Conservation (phyloP, 2,888 invertebrate genomes). For the Pristionchus maxplancki region DNA sequence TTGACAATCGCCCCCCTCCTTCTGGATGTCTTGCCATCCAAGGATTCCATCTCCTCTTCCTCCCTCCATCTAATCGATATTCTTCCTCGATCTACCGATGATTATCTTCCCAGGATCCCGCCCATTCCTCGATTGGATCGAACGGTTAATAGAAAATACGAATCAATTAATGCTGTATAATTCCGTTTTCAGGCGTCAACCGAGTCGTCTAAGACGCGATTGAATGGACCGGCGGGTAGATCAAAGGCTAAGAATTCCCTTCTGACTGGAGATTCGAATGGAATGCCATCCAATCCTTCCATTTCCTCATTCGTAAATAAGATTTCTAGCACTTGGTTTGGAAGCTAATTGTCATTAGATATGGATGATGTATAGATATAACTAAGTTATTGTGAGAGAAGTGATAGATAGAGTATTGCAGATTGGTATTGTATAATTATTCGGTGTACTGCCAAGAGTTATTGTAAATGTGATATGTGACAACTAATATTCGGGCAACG, state of each 20-base stretch:
- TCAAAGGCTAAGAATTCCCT: constrained; percentile 4
- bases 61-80: constrained; percentile 39
- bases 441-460: constrained; percentile 27
- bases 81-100: constrained; percentile 33
- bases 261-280: not conserved
- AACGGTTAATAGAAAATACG: not conserved
- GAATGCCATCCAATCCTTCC: constrained; percentile 54
- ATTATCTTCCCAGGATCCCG: constrained; percentile 36
- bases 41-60: not conserved
- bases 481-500: constrained; percentile 25
- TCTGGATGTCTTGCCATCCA: constrained; percentile 20
- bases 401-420: not conserved
- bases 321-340: constrained; percentile 64
- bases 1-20: constrained; percentile 45
- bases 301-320: constrained; percentile 64
- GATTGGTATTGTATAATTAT: not conserved
- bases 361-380: not conserved
- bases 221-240: not conserved
- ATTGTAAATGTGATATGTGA: constrained; percentile 13
- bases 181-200: not conserved
- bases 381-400: constrained; percentile 6
- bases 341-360: constrained; percentile 37
- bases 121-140: constrained; percentile 49
- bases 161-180: not conserved
- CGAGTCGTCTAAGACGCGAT: not conserved